Base-by-base conservation (phyloP, 2,113 vertebrate species). In the Sebastes fasciatus region DNA sequence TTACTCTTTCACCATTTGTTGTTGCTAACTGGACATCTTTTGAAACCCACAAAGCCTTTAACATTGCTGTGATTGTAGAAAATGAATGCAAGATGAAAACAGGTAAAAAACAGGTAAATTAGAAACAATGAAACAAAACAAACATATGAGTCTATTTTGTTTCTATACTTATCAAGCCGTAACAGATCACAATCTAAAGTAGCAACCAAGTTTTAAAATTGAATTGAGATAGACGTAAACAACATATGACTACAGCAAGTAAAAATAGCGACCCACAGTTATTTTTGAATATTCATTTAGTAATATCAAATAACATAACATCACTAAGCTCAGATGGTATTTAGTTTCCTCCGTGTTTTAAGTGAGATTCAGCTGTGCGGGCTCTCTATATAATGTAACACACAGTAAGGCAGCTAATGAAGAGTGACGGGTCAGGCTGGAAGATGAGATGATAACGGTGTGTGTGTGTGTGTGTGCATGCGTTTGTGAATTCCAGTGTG, bases 271-370 rank as follows among this genome's bases (percentile, higher is more conserved):
- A 55, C 34, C 43, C 64, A 7, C 12, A 61, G 79, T 19, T 75
- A 68, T 84, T 79, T 57, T 11, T 68, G 45, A 72, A 83, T 45
- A 66, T 75, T 52, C 42, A 80, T 73, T 86, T 55, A 68, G 5
- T 40, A 0, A 72, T 79, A 82, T 88, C 73, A 34, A 62, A 66
- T 87, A 82, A 66, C 83, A 84, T 4, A 88, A 86, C 66, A 79
- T 12, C 63, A 23, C 45, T 63, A 68, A 74, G 48, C 48, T 65
- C 14, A 3, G 19, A 42, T 43, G 48, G 58, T 26, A 71, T 84
- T 81, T 62, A 77, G 80, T 40, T 40, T 14, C 46, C 42, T 58
- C 13, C 62, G 17, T 57, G 43, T 78, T 62, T 79, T 61, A 40
- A 54, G 11, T 6, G 48, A 46, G 79, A 64, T 9, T 67, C 58